Conservation (phyloP, 2,888 invertebrate genomes). For the Pherbina coryleti region DNA sequence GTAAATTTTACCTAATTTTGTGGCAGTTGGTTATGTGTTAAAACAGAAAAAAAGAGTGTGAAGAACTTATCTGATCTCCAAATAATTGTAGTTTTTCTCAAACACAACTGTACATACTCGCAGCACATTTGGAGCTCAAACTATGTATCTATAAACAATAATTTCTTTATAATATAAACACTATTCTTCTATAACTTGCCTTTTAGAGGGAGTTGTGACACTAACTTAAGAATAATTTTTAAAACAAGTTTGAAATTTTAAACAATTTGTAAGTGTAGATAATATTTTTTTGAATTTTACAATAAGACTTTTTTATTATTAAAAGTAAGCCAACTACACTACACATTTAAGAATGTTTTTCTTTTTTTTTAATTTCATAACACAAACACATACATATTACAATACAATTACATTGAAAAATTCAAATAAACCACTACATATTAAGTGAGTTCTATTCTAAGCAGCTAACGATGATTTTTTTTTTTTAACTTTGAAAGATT, state of each 20-base stretch:
- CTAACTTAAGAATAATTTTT: too few relatives aligned
- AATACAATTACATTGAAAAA: constrained; percentile 5
- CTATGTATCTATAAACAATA: too few relatives aligned
- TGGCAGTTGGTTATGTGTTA: too few relatives aligned
- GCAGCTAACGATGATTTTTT: constrained; percentile 4
- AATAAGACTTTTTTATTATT: not conserved
- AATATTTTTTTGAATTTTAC: not conserved
- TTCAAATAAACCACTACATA: constrained; percentile 15
- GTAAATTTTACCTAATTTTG: too few relatives aligned
- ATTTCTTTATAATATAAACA: too few relatives aligned
- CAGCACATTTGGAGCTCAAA: too few relatives aligned
- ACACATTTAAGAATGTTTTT: not conserved
- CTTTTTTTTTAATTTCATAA: not conserved
- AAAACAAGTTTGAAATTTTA: not conserved
- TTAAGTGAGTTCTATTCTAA: constrained; percentile 15
- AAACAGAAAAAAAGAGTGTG: too few relatives aligned
- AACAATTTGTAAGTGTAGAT: not conserved
- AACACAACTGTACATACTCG: too few relatives aligned
- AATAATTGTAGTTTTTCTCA: too few relatives aligned
- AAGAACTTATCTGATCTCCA: too few relatives aligned
- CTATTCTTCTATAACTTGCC: too few relatives aligned
- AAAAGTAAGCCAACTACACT: not conserved
- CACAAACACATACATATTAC: constrained; percentile 12
- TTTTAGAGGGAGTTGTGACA: too few relatives aligned
- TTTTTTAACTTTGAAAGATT: constrained; percentile 2